Conservation (phyloP, 1,140 invertebrate genomes). For the Aphelenchoides fujianensis region DNA sequence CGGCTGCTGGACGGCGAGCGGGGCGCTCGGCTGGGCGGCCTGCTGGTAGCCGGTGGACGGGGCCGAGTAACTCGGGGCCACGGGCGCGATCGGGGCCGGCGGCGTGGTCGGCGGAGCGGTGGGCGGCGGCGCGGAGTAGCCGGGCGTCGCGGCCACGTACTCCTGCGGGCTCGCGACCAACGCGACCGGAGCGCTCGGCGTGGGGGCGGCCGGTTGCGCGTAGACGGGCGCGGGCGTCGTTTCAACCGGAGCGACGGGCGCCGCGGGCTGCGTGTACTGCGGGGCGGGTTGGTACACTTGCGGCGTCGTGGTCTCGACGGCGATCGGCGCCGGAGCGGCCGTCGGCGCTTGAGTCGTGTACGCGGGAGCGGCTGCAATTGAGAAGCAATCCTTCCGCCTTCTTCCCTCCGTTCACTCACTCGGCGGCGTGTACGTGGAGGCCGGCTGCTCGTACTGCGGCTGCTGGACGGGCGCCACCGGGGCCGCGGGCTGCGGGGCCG, state of each 20-base stretch:
- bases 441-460: not conserved
- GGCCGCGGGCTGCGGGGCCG: not conserved
- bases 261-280: not conserved
- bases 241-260: not conserved
- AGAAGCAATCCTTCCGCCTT: no score
- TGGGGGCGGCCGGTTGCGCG: slow-evolving; percentile 7
- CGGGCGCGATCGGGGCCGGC: no score
- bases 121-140: no score
- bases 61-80: not conserved
- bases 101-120: no score
- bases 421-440: not conserved
- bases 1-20: no score
- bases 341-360: slow-evolving; percentile 4
- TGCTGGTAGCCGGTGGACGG: no score
- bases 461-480: not conserved
- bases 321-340: not conserved
- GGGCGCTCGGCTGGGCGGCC: no score
- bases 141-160: no score
- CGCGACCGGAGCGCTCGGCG: no score
- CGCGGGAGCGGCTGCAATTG: not conserved
- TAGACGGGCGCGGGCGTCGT: not conserved
- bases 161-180: no score
- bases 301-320: not conserved
- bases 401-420: no score
- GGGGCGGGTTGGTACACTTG: not conserved